Percentiles rank a stretch among this genome's conserved stretches.
phyloP scores from a whole-genome alignment of 2,888 invertebrate genomes.

The Dryadula phaetusa region DNA sequence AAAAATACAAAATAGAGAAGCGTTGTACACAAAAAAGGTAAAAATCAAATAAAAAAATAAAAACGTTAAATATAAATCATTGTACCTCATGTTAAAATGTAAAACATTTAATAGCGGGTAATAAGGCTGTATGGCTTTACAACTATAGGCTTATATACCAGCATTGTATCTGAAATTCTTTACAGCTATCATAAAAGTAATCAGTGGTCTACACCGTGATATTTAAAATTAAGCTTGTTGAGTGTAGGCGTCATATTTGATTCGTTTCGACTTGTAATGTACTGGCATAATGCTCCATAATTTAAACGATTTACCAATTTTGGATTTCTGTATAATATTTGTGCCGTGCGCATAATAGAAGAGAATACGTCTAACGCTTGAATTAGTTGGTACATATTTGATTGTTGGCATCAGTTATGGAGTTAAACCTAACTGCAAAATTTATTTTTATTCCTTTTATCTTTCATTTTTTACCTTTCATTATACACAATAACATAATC shows the following conservation, averaged over 20 bases:
- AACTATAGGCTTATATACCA: background rate
- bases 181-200: conserved; percentile 16
- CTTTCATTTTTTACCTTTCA: too few species aligned
- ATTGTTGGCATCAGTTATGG: background rate
- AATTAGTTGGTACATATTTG: background rate
- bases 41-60: too few species aligned
- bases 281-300: conserved; percentile 22
- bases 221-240: conserved; percentile 16
- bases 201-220: conserved; percentile 12
- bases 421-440: too few species aligned
- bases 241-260: conserved; percentile 23
- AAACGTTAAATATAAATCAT: too few species aligned
- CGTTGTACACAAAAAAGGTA: too few species aligned
- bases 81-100: too few species aligned
- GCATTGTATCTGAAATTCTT: background rate
- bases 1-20: too few species aligned
- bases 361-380: background rate
- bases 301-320: conserved; percentile 3
- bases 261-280: conserved; percentile 22
- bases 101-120: too few species aligned
- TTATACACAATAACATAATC: too few species aligned
- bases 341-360: conserved; percentile 19
- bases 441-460: too few species aligned
- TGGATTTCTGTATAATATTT: conserved; percentile 4
- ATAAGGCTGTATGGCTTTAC: background rate